Evolutionary conservation across 2,113 vertebrate genomes (phyloP), one percentile per base, ranked within the genome.

Genomic region (Daubentonia madagascariensis): DNA sequence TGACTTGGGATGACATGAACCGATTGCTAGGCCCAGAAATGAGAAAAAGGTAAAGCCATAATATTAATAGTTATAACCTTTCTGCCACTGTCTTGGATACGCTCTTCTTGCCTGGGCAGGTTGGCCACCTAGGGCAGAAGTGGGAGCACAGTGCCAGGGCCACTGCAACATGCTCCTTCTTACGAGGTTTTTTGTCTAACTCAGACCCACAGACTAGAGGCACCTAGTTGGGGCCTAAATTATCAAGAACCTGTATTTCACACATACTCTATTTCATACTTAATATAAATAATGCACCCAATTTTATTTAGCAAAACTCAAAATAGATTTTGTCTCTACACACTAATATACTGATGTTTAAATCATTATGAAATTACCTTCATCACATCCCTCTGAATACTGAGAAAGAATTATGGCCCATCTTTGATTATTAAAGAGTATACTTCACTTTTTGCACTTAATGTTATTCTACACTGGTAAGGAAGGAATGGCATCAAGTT

Each of bases 271-370:
- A 59, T 37, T 75, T 48, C n/a, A 73, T 85, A 50, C 14, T 94
- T 81, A 75, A 89, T 35, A 86, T 75, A 95, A 93, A 93, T 89
- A 91, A 85, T 68, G 11, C 22, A 18, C 43, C 63, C 63, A 89
- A 13, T 94, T 95, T 94, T 90, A 95, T 37, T 72, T 90, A 95
- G 87, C 40, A 67, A 94, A 90, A 81, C 43, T 95, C 50, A 84
- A 90, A 92, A 80, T 67, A 40, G 30, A 96, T 95, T 95, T 73
- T 86, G 30, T 94, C 84, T 96, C 79, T 67, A 87, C 87, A 52
- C 57, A 75, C 59, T 76, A 76, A 92, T 43, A 84, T 57, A 70
- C 0, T 67, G 37, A 91, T 72, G 52, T 30, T 79, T 59, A 94
- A 81, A 80, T 88, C 76, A 88, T 76, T 94, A 23, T 81, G 88